These are phyloP conservation scores for Pseudotriccus pelzelni DNA, from an alignment of 2,797 vertebrate species.

Conservation along the genomic window DNA sequence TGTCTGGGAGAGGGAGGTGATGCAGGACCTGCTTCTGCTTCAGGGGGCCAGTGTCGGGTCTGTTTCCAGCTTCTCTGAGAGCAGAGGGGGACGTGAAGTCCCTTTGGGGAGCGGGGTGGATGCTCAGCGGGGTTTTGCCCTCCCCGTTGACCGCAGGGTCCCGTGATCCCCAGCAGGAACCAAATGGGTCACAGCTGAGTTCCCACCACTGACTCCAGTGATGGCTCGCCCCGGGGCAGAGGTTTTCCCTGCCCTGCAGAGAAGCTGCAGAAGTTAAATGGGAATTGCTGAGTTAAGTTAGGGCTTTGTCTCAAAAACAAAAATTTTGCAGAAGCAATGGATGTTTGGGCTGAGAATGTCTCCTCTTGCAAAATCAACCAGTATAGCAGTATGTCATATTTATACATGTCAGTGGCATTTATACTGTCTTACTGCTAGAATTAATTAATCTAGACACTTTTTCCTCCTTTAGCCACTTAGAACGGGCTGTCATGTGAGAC, in stretches of 20 bases:
- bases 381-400: neutral
- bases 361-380: neutral
- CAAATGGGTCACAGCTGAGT: neutral
- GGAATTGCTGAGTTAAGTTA: constrained; percentile 12
- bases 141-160: neutral
- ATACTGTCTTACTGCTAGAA: neutral
- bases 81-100: neutral
- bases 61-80: neutral
- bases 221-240: neutral
- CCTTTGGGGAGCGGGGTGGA: neutral
- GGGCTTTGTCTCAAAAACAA: neutral
- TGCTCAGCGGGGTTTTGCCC: neutral
- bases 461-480: neutral
- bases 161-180: constrained; percentile 1
- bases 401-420: neutral
- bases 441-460: neutral
- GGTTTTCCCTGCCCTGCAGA: neutral
- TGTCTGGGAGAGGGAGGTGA: neutral
- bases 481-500: neutral
- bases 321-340: neutral
- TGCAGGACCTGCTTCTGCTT: neutral
- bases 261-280: constrained; percentile 14
- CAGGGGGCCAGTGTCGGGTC: neutral
- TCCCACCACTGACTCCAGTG: constrained; percentile 19
- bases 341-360: neutral